A percentile compares a stretch with the other conserved stretches of the same genome.
Conservation (phyloP, 1,140 invertebrate species). For the Caerostris darwini region DNA sequence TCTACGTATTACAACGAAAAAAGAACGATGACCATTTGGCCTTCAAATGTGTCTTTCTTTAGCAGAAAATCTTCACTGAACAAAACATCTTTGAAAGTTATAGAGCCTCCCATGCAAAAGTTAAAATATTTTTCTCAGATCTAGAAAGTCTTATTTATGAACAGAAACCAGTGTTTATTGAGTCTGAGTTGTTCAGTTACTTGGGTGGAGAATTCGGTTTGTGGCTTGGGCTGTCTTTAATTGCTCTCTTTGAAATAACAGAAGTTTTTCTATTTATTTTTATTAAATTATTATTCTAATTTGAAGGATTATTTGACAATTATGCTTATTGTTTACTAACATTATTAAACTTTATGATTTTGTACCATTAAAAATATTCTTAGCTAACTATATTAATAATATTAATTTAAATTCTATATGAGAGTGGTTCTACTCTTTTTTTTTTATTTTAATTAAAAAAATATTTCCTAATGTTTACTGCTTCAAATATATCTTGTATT, state of each 20-base stretch:
- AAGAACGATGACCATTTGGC: background rate
- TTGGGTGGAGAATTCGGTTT: slow-evolving; percentile 37
- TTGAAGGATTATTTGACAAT: no score
- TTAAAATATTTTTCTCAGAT: background rate
- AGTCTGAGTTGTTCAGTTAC: slow-evolving; percentile 7
- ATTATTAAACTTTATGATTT: no score
- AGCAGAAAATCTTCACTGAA: background rate
- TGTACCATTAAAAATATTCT: no score
- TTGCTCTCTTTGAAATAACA: background rate
- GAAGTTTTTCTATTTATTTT: background rate
- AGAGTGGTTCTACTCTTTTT: no score
- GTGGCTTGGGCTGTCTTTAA: slow-evolving; percentile 49
- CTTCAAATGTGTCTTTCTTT: background rate
- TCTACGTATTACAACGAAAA: slow-evolving; percentile 5
- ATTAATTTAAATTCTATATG: no score
- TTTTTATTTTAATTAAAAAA: no score
- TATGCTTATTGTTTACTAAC: no score
- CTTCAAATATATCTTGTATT: no score
- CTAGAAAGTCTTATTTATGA: background rate
- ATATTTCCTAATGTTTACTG: no score
- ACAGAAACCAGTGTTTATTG: background rate
- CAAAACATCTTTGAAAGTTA: background rate
- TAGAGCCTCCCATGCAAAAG: background rate
- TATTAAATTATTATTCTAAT: no score
- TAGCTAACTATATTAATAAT: no score